Evolutionary conservation across 2,888 invertebrate genomes (phyloP), one percentile per base, ranked within the genome.

Genomic region (Furcula furcula): DNA sequence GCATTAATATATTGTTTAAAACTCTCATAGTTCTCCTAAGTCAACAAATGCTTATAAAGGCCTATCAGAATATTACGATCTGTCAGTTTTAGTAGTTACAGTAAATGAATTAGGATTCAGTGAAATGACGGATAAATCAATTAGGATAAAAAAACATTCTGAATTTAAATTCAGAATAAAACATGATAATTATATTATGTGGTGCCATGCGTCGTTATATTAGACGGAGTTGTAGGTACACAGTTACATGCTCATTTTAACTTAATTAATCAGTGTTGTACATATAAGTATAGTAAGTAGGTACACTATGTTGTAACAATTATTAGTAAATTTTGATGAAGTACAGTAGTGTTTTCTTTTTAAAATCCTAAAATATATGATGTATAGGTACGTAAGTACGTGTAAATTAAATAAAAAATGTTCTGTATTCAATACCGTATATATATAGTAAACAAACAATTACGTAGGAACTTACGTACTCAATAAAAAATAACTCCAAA

Each of bases 161-260:
- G 9, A 27, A 10, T 7, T 18, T 28, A 1, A n/a, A 11, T 18
- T 28, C 18, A 28, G 28, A 20, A 34, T 28, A 25, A n/a, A n/a
- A n/a, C n/a, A n/a, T n/a, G n/a, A n/a, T n/a, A n/a, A 20, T 29
- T 29, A 18, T 34, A 36, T 39, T 42, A 49, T 40, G 42, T 50
- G 51, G 67, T 67, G 67, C 66, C 66, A 67, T 67, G 46, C 52
- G 40, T 55, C 52, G 37, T 40, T 53, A 33, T 59, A 32, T 36
- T 41, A 54, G 35, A 37, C 33, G 14, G 50, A 39, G 37, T 46
- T 41, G 23, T 35, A 26, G 41, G 27, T 38, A 34, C 34, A 28
- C 29, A 40, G 20, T 31, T 35, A 27, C 49, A 50, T 49, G 52
- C 43, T 57, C 44, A 31, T 38, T 34, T 42, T 42, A 43, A 42